Conservation (phyloP, 2,113 vertebrate species). For the Psettodes erumei region DNA sequence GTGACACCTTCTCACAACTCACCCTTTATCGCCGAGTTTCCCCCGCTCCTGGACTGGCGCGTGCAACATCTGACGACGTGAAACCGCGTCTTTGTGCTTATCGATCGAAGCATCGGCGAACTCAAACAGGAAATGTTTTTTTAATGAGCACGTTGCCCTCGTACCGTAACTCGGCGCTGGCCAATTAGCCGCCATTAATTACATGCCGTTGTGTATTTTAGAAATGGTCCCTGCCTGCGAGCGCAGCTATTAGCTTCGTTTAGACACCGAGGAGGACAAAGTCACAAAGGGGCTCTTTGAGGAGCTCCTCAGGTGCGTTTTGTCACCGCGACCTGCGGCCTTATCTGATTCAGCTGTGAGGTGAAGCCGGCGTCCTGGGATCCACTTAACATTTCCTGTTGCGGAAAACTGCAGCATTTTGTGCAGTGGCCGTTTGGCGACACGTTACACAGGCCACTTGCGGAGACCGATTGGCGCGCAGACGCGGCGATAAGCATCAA, state of each 20-base stretch:
- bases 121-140: constrained; percentile 77
- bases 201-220: constrained; percentile 67
- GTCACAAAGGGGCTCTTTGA: constrained; percentile 63
- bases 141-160: constrained; percentile 71
- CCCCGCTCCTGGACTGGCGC: constrained; percentile 29
- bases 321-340: constrained; percentile 28
- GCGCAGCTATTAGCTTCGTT: constrained; percentile 55
- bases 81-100: constrained; percentile 75
- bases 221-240: constrained; percentile 68
- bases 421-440: constrained; percentile 16
- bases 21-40: constrained; percentile 1
- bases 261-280: constrained; percentile 27
- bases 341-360: constrained; percentile 58
- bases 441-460: constrained; percentile 32
- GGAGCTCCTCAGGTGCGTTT: constrained; percentile 61
- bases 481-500: constrained; percentile 74
- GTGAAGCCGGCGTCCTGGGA: constrained; percentile 33
- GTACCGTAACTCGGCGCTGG: constrained; percentile 68
- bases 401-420: constrained; percentile 52
- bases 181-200: constrained; percentile 78
- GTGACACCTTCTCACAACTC: constrained; percentile 39
- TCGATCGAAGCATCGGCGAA: constrained; percentile 62
- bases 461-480: constrained; percentile 65
- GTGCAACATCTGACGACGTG: constrained; percentile 30
- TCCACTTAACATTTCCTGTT: constrained; percentile 60